Evolutionary conservation across 2,797 vertebrate species (phyloP), one percentile per base, ranked within the genome.

Genomic region (Galagoides demidoff): DNA sequence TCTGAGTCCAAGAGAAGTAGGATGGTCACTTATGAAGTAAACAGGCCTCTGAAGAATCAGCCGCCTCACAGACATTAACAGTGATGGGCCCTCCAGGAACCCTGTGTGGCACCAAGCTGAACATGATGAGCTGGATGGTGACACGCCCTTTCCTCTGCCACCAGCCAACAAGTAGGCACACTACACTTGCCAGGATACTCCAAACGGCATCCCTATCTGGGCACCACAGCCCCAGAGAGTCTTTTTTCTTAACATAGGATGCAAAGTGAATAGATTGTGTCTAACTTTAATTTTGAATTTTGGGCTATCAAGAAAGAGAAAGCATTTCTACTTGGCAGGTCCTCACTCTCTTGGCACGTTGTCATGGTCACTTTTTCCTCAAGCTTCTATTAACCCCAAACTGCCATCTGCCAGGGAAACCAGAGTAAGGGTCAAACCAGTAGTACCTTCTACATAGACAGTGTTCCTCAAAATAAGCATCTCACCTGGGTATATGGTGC

Each of bases 121-220:
- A n/a, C 14, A 17, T 8, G 31, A 3, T 63, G 31, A n/a, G 64
- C 64, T n/a, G 64, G 64, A 16, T 1, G 16, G 64, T 31, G 64
- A 31, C 7, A 3, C 3, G 1, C 17, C 63, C 29, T 31, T 31
- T 7, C 16, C 1, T 5, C 29, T 64, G 63, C 31, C 14, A 0
- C 63, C 14, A 16, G 63, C 0, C 1, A n/a, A 31, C 31, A 66
- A 57, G 63, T 31, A 52, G 49, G 49, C 16, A n/a, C 63, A n/a
- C 63, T 31, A 7, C 13, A 31, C 64, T 31, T 1, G 31, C 7
- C 1, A 12, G 64, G 64, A n/a, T 1, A 7, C 16, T 19, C 64
- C 16, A 19, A 1, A n/a, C 31, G 7, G 31, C 7, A 7, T 19
- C 64, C 64, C 14, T 7, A 16, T 66, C 64, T 66, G 31, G n/a